These are phyloP conservation scores for Phenganax subtilis DNA, from an alignment of 92 coral and sea anemone species.

Conservation along the genomic window DNA sequence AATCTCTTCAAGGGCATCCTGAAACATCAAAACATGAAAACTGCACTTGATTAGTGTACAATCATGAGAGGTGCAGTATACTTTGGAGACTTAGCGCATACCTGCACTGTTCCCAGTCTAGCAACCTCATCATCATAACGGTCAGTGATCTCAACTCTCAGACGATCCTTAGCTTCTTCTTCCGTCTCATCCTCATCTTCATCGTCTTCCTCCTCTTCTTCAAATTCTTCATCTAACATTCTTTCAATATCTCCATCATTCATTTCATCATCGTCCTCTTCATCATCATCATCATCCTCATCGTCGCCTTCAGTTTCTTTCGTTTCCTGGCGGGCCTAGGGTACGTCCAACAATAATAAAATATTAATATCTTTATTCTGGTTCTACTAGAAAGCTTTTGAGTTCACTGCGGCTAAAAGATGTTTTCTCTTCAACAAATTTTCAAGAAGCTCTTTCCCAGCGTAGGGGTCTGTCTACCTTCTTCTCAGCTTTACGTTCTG, in stretches of 20 bases:
- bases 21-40: not conserved
- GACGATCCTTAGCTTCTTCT: slow-evolving; percentile 83
- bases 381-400: not conserved
- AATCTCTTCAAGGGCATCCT: slow-evolving; percentile 92
- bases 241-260: slow-evolving; percentile 80
- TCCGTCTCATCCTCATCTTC: slow-evolving; percentile 96
- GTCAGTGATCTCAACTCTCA: slow-evolving; percentile 85
- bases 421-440: not conserved
- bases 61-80: too few relatives aligned
- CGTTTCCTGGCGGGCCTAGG: slow-evolving; percentile 66
- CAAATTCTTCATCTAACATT: slow-evolving; percentile 64
- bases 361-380: not conserved
- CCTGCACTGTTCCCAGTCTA: slow-evolving; percentile 71
- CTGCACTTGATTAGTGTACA: not conserved
- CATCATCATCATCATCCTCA: slow-evolving; percentile 53
- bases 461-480: slow-evolving; percentile 28
- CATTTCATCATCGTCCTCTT: slow-evolving; percentile 60
- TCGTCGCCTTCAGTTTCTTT: slow-evolving; percentile 75
- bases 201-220: slow-evolving; percentile 80
- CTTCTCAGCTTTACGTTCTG: slow-evolving; percentile 75
- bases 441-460: not conserved
- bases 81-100: not conserved
- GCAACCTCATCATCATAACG: slow-evolving; percentile 83
- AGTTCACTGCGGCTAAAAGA: not conserved
- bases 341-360: not conserved